These are phyloP conservation scores for Doryteuthis pealeii DNA, from an alignment of 1,140 invertebrate species.

Conservation along the genomic window DNA sequence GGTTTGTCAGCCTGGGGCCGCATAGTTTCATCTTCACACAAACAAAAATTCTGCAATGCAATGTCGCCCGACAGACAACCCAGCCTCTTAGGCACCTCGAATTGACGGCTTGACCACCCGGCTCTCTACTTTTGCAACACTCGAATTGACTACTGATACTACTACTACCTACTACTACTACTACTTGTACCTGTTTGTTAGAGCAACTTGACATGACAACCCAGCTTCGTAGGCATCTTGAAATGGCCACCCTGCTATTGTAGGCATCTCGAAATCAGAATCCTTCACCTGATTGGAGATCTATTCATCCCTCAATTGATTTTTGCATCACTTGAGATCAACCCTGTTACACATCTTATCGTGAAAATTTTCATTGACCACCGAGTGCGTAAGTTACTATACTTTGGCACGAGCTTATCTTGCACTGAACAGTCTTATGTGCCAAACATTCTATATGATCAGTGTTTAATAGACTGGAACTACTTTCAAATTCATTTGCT, in stretches of 20 bases:
- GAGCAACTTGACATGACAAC: no score
- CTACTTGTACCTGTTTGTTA: no score
- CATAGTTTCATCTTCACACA: conserved; percentile 3
- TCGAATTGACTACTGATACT: no score
- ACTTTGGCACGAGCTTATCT: not conserved
- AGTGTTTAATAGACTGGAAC: no score
- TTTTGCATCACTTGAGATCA: not conserved
- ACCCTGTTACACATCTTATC: not conserved
- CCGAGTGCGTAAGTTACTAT: conserved; percentile 5
- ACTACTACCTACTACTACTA: no score
- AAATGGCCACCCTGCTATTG: no score
- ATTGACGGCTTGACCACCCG: no score
- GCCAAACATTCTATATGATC: not conserved
- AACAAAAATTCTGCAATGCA: not conserved
- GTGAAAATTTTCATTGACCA: conserved; percentile 5
- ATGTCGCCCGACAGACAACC: not conserved
- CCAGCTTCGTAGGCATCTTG: no score
- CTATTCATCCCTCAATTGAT: not conserved
- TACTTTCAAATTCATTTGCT: no score
- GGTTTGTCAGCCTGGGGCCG: not conserved
- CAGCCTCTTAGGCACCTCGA: conserved; percentile 1
- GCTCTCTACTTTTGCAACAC: no score
- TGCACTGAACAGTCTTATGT: not conserved
- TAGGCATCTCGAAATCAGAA: no score
- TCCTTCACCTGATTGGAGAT: not conserved